Base-by-base conservation (phyloP, 2,113 vertebrate genomes). In the Pipa parva region DNA sequence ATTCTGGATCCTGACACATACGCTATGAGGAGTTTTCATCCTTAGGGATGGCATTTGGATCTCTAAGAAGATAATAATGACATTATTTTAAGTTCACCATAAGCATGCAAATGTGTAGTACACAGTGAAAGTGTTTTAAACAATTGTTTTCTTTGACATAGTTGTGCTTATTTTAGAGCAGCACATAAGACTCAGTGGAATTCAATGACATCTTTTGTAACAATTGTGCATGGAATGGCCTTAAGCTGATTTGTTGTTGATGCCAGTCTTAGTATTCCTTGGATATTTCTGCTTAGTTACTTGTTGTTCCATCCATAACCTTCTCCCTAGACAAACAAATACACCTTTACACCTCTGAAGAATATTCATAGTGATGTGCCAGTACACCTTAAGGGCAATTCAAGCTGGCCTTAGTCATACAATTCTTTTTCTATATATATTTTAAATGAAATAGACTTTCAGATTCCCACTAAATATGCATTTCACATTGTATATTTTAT, bases 341-440 rank as follows among this genome's bases (percentile, higher is more conserved):
- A 69, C 54, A 20, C 22, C 24, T 69, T 69, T 69, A 52, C 57
- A 69, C 65, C 65, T 69, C 58, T 60, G 65, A 68, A 52, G 57
- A 26, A 68, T 46, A 36, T 68, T 60, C 18, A 39, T 27, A 42
- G 17, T 68, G 65, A 68, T 31, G 46, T 59, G 45, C 45, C 45
- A 18, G 31, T 60, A 69, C 46, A 59, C 48, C 65, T 69, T 29
- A 7, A 54, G 57, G 65, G 65, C 65, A 60, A 18, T 36, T 58
- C 29, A 22, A 20, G 31, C 52, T 29, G 31, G 58, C 42, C 31
- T 61, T 57, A 70, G 48, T 54, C 36, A 61, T n/a, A 39, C 48
- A 28, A 45, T 69, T 39, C 51, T 46, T 21, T 54, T 24, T 42
- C 9, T 5, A 31, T 49, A 20, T 22, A n/a, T 21, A 24, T 49